Percentiles rank a stretch among this genome's conserved stretches.
Conservation (phyloP, 2,113 vertebrate genomes). For the Hippocampus zosterae region DNA sequence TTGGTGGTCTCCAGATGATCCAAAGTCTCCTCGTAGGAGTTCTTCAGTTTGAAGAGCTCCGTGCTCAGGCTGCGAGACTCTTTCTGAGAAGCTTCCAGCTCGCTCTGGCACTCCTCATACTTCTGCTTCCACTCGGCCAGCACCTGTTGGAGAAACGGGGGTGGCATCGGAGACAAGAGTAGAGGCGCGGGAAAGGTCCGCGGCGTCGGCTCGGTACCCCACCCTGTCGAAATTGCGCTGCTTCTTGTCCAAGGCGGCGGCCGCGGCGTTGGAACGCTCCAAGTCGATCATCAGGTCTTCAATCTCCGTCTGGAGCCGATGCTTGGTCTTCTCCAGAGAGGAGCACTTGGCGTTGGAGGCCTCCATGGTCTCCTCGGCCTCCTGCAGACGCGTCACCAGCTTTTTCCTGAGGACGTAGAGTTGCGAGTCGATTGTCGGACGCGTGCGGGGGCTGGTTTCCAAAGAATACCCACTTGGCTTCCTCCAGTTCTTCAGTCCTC, state of each 20-base stretch:
- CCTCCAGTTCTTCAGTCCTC: constrained; percentile 90
- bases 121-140: constrained; percentile 86
- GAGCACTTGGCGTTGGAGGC: constrained; percentile 84
- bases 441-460: background rate
- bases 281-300: constrained; percentile 87
- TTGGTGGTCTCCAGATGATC: constrained; percentile 87
- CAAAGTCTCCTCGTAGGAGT: constrained; percentile 85
- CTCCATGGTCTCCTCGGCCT: constrained; percentile 84
- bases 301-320: constrained; percentile 86
- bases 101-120: constrained; percentile 84
- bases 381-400: constrained; percentile 84
- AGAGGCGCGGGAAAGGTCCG: background rate
- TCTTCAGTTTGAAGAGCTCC: constrained; percentile 90
- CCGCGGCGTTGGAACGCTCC: constrained; percentile 82
- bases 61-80: constrained; percentile 86
- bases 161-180: background rate
- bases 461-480: constrained; percentile 82
- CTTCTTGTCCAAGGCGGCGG: constrained; percentile 84
- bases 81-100: constrained; percentile 85
- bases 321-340: constrained; percentile 90
- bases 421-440: background rate
- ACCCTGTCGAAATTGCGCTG: constrained; percentile 86
- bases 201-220: constrained; percentile 43
- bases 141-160: constrained; percentile 40
- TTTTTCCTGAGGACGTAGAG: constrained; percentile 77